phyloP scores from a whole-genome alignment of 2,888 invertebrate genomes.

The Athetis lepigone region DNA sequence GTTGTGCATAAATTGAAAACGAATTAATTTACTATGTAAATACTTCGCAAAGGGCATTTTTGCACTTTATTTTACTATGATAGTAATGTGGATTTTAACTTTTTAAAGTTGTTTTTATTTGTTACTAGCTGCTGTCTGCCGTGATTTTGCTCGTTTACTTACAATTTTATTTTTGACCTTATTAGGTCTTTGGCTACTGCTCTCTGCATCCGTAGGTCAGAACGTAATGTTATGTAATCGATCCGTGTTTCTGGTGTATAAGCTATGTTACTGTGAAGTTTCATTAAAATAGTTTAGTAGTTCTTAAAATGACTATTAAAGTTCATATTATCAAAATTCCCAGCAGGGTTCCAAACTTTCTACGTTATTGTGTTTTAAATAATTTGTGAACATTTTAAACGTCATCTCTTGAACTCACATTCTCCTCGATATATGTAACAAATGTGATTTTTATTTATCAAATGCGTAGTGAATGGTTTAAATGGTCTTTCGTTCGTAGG shows the following conservation, averaged over 20 bases:
- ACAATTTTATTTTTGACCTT: no score
- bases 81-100: conserved; percentile 20
- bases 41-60: conserved; percentile 48
- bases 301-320: conserved; percentile 18
- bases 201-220: no score
- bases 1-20: conserved; percentile 60
- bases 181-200: no score
- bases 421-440: conserved; percentile 34
- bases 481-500: conserved; percentile 37
- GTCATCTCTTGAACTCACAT: conserved; percentile 44
- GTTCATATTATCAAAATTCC: conserved; percentile 43
- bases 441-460: conserved; percentile 59
- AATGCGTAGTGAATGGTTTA: conserved; percentile 26
- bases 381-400: conserved; percentile 52
- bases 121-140: no score
- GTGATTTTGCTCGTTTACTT: no score
- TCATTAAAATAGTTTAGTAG: no score
- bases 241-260: no score
- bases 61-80: conserved; percentile 46
- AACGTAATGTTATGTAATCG: no score
- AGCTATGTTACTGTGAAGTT: no score
- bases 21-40: conserved; percentile 69
- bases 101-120: neutral
- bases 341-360: conserved; percentile 51
- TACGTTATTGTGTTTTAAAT: conserved; percentile 43